phyloP scores from a whole-genome alignment of 2,888 invertebrate species.

The Yponomeuta sedellus region DNA sequence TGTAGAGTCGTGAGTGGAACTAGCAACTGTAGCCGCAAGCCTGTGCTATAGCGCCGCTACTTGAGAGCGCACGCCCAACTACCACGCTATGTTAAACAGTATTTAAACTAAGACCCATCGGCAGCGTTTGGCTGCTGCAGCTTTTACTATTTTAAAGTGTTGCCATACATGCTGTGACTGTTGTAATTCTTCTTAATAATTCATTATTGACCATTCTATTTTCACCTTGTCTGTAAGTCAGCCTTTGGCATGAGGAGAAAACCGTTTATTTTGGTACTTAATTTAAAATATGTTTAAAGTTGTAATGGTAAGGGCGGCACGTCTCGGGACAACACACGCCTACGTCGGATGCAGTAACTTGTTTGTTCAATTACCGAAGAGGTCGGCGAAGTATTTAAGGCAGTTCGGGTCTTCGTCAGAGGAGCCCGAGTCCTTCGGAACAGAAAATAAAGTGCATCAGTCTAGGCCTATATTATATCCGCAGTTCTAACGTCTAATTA shows the following conservation, averaged over 20 bases:
- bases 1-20: background rate
- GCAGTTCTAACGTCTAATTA: background rate
- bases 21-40: background rate
- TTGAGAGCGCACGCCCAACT: background rate
- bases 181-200: too few relatives aligned
- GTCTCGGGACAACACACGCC: background rate
- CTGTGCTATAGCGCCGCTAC: background rate
- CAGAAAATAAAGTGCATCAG: constrained; percentile 52
- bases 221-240: too few relatives aligned
- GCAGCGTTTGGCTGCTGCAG: background rate
- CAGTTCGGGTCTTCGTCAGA: constrained; percentile 79
- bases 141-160: background rate
- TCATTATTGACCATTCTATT: too few relatives aligned
- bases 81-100: background rate
- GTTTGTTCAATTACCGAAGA: constrained; percentile 75
- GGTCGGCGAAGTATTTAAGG: constrained; percentile 82
- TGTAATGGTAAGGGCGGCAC: background rate
- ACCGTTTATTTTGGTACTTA: background rate
- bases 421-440: constrained; percentile 63
- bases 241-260: too few relatives aligned
- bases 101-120: background rate
- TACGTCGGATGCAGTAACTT: background rate
- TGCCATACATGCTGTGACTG: too few relatives aligned
- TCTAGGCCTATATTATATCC: constrained; percentile 17
- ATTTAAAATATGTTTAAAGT: background rate